Evolutionary conservation across 2,797 vertebrate genomes (phyloP).

Genomic region (Alfaro cultratus): DNA sequence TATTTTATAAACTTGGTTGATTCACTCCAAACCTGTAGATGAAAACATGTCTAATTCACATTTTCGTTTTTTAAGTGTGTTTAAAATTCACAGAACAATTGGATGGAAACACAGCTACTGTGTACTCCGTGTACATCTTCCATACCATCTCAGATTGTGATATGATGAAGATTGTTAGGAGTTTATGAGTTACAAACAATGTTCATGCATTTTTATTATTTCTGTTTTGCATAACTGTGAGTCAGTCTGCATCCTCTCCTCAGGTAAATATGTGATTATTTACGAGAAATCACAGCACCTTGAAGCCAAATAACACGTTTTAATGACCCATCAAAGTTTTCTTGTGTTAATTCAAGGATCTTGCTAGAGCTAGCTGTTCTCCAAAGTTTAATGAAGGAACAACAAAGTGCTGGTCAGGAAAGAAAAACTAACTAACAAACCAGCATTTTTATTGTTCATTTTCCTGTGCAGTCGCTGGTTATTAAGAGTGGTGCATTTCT

Average conservation of each 20-base stretch:
- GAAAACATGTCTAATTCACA: no score
- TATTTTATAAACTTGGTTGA: no score
- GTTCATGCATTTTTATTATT: not conserved
- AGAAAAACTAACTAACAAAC: not conserved
- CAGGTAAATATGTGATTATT: not conserved
- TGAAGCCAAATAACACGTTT: not conserved
- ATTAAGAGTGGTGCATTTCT: not conserved
- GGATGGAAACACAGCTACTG: not conserved
- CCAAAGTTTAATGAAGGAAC: not conserved
- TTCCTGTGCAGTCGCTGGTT: not conserved
- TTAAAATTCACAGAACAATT: no score
- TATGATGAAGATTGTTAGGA: not conserved
- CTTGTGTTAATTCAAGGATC: not conserved
- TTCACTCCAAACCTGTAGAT: no score
- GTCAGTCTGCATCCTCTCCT: not conserved
- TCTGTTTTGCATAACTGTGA: not conserved
- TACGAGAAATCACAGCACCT: not conserved
- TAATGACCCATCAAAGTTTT: not conserved
- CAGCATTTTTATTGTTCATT: not conserved
- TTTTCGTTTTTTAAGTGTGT: no score
- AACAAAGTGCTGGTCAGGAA: not conserved
- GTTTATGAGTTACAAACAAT: not conserved
- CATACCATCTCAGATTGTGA: not conserved
- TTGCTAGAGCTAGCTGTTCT: not conserved
- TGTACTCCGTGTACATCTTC: not conserved